Evolutionary conservation across 2,888 invertebrate species (phyloP).

Genomic region (Drosophila sordidula): DNA sequence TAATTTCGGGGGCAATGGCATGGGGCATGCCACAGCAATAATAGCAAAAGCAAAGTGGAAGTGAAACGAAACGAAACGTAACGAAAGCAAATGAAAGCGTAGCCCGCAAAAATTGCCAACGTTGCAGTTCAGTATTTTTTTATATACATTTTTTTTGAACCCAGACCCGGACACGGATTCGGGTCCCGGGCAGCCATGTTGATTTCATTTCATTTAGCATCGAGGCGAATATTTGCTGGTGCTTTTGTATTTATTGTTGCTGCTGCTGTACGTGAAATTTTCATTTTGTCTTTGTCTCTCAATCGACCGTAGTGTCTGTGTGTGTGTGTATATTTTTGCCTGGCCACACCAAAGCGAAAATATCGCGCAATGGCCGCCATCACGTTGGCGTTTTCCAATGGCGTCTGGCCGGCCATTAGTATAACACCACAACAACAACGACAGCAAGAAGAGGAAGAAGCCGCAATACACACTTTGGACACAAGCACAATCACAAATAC

Average conservation of each 20-base stretch:
- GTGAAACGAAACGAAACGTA: conserved; percentile 31
- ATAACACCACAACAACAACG: conserved; percentile 29
- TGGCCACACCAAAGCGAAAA: conserved; percentile 62
- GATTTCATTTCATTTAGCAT: conserved; percentile 77
- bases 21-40: conserved; percentile 24
- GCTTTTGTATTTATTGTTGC: conserved; percentile 27
- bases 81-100: conserved; percentile 57
- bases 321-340: conserved; percentile 33
- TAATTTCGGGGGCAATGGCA: conserved; percentile 3
- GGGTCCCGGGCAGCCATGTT: conserved; percentile 74
- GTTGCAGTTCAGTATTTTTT: conserved; percentile 56
- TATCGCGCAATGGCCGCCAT: conserved; percentile 65
- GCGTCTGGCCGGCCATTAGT: conserved; percentile 71
- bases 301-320: background rate
- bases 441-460: conserved; percentile 6
- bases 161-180: conserved; percentile 10
- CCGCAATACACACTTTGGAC: background rate
- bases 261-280: conserved; percentile 2
- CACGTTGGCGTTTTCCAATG: conserved; percentile 60
- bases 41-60: conserved; percentile 26
- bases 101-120: conserved; percentile 75
- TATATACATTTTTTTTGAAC: background rate
- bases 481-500: conserved; percentile 6
- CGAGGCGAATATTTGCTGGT: conserved; percentile 35
- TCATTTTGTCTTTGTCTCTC: background rate